Percentiles rank a stretch among this genome's conserved stretches.
These are phyloP conservation scores for Ciconia maguari DNA, from an alignment of 2,113 vertebrate genomes.

Conservation along the genomic window DNA sequence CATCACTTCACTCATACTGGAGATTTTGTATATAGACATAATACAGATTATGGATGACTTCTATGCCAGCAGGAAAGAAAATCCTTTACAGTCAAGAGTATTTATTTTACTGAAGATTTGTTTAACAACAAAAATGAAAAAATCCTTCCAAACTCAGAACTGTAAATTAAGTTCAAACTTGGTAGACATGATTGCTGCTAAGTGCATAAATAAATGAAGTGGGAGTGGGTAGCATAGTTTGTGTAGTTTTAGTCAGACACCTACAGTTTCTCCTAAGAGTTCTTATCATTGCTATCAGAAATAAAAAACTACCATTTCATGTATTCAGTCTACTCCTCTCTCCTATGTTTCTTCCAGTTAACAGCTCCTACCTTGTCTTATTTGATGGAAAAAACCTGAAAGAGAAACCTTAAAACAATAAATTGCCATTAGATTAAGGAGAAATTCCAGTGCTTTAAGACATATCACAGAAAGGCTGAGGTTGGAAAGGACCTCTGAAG, in stretches of 20 bases:
- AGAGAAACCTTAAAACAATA: background rate
- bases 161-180: background rate
- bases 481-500: background rate
- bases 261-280: background rate
- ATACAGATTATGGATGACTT: background rate
- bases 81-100: background rate
- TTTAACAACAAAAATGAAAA: background rate
- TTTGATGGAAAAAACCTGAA: background rate
- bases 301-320: background rate
- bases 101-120: constrained; percentile 15
- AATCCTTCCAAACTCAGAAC: background rate
- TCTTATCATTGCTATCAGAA: background rate
- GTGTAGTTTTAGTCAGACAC: background rate
- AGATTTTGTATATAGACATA: background rate
- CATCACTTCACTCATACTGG: background rate
- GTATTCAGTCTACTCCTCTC: background rate
- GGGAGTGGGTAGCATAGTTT: background rate
- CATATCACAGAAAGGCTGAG: background rate
- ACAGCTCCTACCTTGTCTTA: background rate
- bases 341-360: background rate
- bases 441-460: background rate
- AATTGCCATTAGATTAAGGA: background rate
- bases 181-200: background rate
- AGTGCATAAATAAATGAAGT: background rate
- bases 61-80: background rate